Evolutionary conservation across 2,797 vertebrate genomes (phyloP), one percentile per base, ranked within the genome.

Genomic region (Pitangus sulphuratus): DNA sequence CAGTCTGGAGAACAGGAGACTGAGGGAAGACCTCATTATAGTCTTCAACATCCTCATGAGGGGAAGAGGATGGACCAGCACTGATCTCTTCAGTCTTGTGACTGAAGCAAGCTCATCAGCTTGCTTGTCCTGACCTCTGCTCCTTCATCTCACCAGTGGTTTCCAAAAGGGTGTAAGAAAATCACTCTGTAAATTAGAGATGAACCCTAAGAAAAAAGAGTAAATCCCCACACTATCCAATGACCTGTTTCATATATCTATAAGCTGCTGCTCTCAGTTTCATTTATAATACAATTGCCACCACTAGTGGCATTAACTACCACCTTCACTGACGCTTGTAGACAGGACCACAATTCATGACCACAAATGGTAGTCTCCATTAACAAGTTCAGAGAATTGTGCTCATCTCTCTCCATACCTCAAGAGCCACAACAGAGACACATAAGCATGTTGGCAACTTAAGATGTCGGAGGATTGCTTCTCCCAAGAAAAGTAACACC

Each of bases 1-100:
- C 24, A 45, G 16, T 13, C 16, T 53, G 40, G 40, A 76, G 31
- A 22, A 58, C 37, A 68, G 1, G 26, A 50, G 14, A 31, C 26
- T 20, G 24, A 53, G 16, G 19, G 7, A 12, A 53, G 8, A 47
- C 11, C 3, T 33, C 33, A 54, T 1, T 0, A 1, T 40, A 20
- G 13, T 12, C 45, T 13, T 33, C 8, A 61, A 30, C 4, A 25
- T 54, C 20, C 24, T 47, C 2, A 0, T 21, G 30, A 61, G 40
- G 30, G 11, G 20, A 86, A 61, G 47, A 2, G 0, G 24, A 39
- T 14, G 13, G 15, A 6, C 7, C 30, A 17, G 19, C 14, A 54
- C 74, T 25, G 33, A 54, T 20, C 20, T 33, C 24, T 47, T 69
- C 3, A 1, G 6, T 68, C 15, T 64, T 11, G 9, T 78, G 48